Conservation (phyloP, 2,113 vertebrate species). For the Silurus glanis region DNA sequence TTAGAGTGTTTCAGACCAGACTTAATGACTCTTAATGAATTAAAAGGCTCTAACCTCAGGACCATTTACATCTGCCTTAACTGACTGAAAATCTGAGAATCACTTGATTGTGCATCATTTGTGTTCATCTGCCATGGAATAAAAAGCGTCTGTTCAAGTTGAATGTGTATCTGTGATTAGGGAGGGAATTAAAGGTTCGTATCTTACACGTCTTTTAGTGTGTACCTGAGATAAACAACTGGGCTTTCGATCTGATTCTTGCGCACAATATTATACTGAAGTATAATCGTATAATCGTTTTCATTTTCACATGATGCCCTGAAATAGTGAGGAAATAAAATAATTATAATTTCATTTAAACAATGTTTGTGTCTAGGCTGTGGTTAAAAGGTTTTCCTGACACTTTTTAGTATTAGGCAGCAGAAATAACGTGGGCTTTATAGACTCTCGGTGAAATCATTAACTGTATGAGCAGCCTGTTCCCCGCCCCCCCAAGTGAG, state of each 20-base stretch:
- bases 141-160: background rate
- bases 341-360: conserved; percentile 34
- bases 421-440: background rate
- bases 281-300: background rate
- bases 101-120: background rate
- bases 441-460: conserved; percentile 46
- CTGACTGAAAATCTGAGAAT: background rate
- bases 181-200: background rate
- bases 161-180: background rate
- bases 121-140: background rate
- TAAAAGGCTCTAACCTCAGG: background rate
- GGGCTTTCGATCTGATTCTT: background rate
- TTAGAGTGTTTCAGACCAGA: background rate
- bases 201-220: background rate
- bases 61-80: background rate
- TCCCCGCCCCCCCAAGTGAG: conserved; percentile 39
- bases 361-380: conserved; percentile 28
- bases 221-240: background rate
- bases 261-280: background rate
- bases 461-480: conserved; percentile 54
- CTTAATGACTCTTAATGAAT: background rate
- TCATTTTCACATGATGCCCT: conserved; percentile 55
- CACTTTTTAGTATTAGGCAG: background rate
- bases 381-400: background rate
- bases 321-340: conserved; percentile 61